phyloP scores from a whole-genome alignment of 2,888 invertebrate species.

The Drosophila meridionalis region DNA sequence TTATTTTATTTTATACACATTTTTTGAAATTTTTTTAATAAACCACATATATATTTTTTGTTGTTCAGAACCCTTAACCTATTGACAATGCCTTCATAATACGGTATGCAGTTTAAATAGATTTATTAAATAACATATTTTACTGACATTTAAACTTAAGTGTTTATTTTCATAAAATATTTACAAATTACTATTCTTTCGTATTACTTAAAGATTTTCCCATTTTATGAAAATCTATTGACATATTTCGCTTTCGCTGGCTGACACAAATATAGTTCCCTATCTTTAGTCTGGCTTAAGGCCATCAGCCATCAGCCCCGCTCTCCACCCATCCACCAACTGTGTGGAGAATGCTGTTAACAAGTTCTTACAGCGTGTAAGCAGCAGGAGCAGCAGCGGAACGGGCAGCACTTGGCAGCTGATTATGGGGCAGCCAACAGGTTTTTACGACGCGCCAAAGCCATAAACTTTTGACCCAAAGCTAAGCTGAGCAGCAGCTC shows the following conservation, averaged over 20 bases:
- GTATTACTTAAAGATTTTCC: neutral
- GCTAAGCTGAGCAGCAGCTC: constrained; percentile 74
- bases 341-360: constrained; percentile 58
- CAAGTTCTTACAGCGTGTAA: constrained; percentile 64
- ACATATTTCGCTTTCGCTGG: constrained; percentile 1
- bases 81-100: no score
- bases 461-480: constrained; percentile 77
- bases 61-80: no score
- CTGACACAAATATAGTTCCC: constrained; percentile 12
- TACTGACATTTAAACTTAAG: no score
- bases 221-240: neutral
- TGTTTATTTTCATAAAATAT: no score
- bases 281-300: constrained; percentile 22
- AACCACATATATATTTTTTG: no score
- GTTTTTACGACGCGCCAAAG: constrained; percentile 71
- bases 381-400: constrained; percentile 10
- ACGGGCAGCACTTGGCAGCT: constrained; percentile 48
- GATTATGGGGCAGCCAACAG: constrained; percentile 68
- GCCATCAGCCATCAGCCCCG: constrained; percentile 23
- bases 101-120: no score
- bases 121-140: no score
- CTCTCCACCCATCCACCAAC: neutral
- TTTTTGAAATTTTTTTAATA: no score
- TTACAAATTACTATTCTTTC: neutral
- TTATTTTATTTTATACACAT: no score